Evolutionary conservation across 2,888 invertebrate species (phyloP).

Genomic region (Tribolium freemani): DNA sequence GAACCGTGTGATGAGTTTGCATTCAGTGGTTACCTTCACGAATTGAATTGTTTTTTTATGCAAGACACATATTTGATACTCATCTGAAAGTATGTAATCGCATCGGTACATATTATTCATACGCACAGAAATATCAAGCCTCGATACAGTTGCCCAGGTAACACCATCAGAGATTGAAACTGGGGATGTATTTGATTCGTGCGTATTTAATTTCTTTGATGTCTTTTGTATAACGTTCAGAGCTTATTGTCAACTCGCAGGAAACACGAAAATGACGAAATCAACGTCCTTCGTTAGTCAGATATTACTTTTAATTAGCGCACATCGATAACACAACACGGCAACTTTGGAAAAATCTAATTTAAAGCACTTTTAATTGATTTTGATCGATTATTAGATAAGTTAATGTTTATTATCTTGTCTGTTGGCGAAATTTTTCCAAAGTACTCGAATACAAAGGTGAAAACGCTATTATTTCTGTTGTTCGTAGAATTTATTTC

Average conservation of each 20-base stretch:
- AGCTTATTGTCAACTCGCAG: no score
- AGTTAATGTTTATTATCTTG: slow-evolving; percentile 10
- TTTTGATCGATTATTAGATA: neutral
- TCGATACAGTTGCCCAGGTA: neutral
- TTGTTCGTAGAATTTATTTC: slow-evolving; percentile 7
- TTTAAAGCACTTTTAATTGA: neutral
- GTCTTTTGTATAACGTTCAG: neutral
- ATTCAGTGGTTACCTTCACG: neutral
- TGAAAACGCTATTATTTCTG: slow-evolving; percentile 4
- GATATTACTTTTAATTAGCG: neutral
- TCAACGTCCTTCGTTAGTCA: neutral
- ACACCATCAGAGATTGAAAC: neutral
- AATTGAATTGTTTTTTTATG: neutral
- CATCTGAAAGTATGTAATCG: neutral
- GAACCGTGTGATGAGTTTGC: neutral
- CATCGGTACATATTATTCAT: neutral
- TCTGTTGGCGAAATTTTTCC: slow-evolving; percentile 1
- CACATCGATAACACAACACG: neutral
- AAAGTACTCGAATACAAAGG: slow-evolving; percentile 1
- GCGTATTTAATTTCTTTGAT: neutral
- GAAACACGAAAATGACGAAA: neutral
- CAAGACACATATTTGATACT: no score
- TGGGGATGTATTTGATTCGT: neutral
- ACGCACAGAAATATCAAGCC: neutral
- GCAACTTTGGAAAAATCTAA: neutral